phyloP scores from a whole-genome alignment of 2,113 vertebrate genomes.

The rabbit (Oryctolagus cuniculus) region DNA sequence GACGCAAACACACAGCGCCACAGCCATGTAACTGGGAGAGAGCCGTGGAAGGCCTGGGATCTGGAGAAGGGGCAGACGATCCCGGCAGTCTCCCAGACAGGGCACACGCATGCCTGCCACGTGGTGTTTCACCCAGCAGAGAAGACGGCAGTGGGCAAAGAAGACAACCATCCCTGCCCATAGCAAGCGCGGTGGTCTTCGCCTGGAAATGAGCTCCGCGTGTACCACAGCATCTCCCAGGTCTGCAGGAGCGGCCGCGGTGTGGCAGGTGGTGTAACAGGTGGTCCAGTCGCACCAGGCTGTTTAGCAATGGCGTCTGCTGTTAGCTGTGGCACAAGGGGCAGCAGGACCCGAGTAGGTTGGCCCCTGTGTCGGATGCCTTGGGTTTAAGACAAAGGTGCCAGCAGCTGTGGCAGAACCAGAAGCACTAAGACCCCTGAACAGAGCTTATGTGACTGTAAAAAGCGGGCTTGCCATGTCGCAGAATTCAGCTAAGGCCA shows the following conservation, averaged over 20 bases:
- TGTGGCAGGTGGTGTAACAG: too few relatives aligned
- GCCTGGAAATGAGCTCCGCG: neutral
- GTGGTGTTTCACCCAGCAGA: conserved; percentile 84
- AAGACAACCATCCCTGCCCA: neutral
- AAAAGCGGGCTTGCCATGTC: conserved; percentile 51
- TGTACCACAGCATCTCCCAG: too few relatives aligned
- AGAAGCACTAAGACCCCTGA: conserved; percentile 54
- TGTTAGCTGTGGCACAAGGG: conserved; percentile 19
- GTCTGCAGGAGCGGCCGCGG: too few relatives aligned
- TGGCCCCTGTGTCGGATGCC: neutral
- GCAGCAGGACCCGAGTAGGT: neutral
- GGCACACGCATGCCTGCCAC: conserved; percentile 78
- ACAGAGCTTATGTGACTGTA: conserved; percentile 22
- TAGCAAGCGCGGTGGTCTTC: conserved; percentile 54
- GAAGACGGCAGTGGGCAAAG: conserved; percentile 61
- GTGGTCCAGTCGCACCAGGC: neutral
- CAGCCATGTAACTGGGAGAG: conserved; percentile 62
- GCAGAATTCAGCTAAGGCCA: conserved; percentile 16
- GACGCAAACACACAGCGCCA: conserved; percentile 61
- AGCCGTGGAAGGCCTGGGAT: conserved; percentile 71
- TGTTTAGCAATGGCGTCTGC: conserved; percentile 53
- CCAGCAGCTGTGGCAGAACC: conserved; percentile 63
- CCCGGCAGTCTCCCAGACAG: conserved; percentile 82
- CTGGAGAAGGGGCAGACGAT: conserved; percentile 71
- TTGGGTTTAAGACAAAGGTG: conserved; percentile 38